These are phyloP conservation scores for Cydia amplana DNA, from an alignment of 1,140 invertebrate genomes.

Conservation along the genomic window DNA sequence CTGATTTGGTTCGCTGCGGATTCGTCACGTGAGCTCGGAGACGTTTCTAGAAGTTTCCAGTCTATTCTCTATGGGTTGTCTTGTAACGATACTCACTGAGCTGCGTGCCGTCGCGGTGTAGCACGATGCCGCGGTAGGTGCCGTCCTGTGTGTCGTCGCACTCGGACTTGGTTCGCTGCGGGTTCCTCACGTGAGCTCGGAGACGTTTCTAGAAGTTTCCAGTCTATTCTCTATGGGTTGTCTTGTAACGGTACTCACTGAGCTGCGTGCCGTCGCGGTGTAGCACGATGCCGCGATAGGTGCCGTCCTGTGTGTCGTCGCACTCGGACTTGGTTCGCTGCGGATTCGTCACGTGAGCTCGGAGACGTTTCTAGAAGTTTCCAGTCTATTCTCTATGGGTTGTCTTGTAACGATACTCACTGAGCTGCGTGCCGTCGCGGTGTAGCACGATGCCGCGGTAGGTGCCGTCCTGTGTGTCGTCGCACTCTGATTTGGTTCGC, in stretches of 20 bases:
- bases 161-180: conserved; percentile 48
- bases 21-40: conserved; percentile 63
- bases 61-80: neutral
- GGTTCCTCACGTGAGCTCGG: conserved; percentile 67
- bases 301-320: conserved; percentile 58
- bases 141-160: conserved; percentile 57
- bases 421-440: conserved; percentile 73
- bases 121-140: conserved; percentile 70
- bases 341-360: conserved; percentile 70
- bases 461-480: conserved; percentile 61
- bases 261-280: conserved; percentile 76
- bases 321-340: conserved; percentile 48
- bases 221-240: neutral
- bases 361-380: conserved; percentile 49
- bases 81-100: conserved; percentile 58
- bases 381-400: neutral
- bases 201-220: conserved; percentile 46
- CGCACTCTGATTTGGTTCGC: conserved; percentile 43
- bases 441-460: conserved; percentile 73
- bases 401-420: conserved; percentile 49
- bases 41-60: conserved; percentile 52
- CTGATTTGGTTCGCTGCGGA: conserved; percentile 48
- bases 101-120: conserved; percentile 74
- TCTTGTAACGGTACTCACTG: conserved; percentile 51
- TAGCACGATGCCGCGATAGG: conserved; percentile 69